phyloP scores from a whole-genome alignment of 2,888 invertebrate species.

The Drosophila mettleri region DNA sequence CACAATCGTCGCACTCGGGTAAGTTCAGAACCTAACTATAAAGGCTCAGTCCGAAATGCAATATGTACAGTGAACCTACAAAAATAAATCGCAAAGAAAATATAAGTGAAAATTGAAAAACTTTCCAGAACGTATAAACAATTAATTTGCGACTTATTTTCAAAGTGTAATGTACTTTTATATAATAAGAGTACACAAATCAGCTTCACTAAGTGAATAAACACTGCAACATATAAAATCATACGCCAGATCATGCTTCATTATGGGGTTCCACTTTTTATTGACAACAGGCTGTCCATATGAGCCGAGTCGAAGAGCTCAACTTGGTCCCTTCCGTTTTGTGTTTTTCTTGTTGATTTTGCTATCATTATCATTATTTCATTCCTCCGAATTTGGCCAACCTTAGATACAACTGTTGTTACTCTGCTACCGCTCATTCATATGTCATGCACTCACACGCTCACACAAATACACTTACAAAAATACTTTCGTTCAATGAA shows the following conservation, averaged over 20 bases:
- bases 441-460: constrained; percentile 38
- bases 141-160: constrained; percentile 32
- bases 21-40: constrained; percentile 45
- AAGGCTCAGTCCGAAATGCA: neutral
- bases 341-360: constrained; percentile 41
- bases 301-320: constrained; percentile 18
- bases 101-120: neutral
- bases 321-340: constrained; percentile 29
- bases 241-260: constrained; percentile 51
- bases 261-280: constrained; percentile 32
- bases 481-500: constrained; percentile 32
- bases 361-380: constrained; percentile 54
- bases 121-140: neutral
- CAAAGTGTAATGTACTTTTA: neutral
- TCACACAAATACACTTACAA: constrained; percentile 9
- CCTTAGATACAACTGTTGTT: constrained; percentile 33
- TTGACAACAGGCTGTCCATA: constrained; percentile 32
- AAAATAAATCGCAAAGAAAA: constrained; percentile 33
- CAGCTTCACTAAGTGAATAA: constrained; percentile 18
- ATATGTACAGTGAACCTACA: constrained; percentile 12
- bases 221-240: constrained; percentile 43
- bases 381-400: constrained; percentile 39
- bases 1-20: constrained; percentile 85
- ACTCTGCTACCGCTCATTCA: constrained; percentile 54
- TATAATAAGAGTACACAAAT: neutral